Evolutionary conservation across 2,113 vertebrate genomes (phyloP).

Genomic region (Alectura lathami): DNA sequence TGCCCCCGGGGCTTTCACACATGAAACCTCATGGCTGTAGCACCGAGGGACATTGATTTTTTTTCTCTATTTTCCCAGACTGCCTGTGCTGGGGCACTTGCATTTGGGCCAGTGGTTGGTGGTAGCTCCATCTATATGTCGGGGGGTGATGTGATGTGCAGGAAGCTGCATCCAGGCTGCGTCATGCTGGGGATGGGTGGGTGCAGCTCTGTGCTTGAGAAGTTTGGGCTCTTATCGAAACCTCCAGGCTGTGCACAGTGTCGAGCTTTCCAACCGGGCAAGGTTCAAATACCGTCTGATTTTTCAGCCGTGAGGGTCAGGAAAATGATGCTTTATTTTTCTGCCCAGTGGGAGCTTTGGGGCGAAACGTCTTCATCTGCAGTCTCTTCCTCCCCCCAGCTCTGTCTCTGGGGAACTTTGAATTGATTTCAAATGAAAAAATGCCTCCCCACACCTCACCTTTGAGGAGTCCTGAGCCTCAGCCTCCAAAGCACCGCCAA

Average conservation of each 20-base stretch:
- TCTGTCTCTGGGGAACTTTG: not conserved
- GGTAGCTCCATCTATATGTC: fast-evolving
- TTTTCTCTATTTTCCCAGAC: not conserved
- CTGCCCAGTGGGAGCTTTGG: not conserved
- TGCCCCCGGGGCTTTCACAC: not conserved
- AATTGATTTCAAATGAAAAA: conserved; percentile 29
- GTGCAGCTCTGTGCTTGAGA: not conserved
- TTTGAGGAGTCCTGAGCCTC: not conserved
- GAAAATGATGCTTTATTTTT: fast-evolving
- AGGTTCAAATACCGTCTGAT: not conserved
- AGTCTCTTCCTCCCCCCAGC: not conserved
- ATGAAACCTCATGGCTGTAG: not conserved
- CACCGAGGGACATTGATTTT: not conserved
- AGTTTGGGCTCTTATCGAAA: not conserved
- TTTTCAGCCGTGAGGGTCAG: not conserved
- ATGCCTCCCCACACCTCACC: not conserved
- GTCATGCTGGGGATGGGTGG: not conserved
- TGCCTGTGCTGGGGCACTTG: not conserved
- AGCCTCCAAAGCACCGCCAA: not conserved
- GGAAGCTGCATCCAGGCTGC: no score
- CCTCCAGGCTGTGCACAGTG: fast-evolving
- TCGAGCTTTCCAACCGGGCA: not conserved
- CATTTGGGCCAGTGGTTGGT: fast-evolving
- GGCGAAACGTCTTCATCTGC: conserved; percentile 14
- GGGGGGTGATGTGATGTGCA: not conserved